phyloP scores from a whole-genome alignment of 1,140 invertebrate species.

The Orchestia grillus region DNA sequence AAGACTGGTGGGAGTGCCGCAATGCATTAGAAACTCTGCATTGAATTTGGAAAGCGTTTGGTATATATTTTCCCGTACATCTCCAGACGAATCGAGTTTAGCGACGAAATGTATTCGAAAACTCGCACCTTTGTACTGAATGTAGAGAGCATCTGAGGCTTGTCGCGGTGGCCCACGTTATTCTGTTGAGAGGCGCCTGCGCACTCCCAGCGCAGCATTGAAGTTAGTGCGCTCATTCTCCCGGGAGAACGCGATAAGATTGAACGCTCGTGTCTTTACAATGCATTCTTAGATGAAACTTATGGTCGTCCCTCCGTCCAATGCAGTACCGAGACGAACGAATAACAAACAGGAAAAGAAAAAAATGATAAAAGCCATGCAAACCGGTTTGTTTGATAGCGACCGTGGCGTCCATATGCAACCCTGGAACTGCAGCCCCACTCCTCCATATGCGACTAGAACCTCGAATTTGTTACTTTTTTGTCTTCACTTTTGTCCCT shows the following conservation, averaged over 20 bases:
- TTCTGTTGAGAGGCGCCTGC: background rate
- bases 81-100: background rate
- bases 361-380: conserved; percentile 11
- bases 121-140: background rate
- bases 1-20: background rate
- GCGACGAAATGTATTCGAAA: background rate
- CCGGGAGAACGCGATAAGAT: background rate
- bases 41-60: background rate
- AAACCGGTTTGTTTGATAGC: conserved; percentile 35
- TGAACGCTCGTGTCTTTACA: background rate
- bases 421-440: background rate
- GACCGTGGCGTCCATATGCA: background rate
- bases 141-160: background rate
- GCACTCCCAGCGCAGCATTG: background rate
- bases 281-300: conserved; percentile 13
- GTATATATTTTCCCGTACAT: background rate
- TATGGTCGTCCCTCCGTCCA: background rate
- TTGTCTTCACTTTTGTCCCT: background rate
- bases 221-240: background rate
- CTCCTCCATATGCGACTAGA: background rate
- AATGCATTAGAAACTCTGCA: background rate
- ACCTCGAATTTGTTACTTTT: background rate
- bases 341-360: background rate
- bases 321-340: background rate
- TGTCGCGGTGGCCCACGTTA: background rate